Evolutionary conservation across 2,113 vertebrate species (phyloP).

Genomic region (Theristicus caerulescens): DNA sequence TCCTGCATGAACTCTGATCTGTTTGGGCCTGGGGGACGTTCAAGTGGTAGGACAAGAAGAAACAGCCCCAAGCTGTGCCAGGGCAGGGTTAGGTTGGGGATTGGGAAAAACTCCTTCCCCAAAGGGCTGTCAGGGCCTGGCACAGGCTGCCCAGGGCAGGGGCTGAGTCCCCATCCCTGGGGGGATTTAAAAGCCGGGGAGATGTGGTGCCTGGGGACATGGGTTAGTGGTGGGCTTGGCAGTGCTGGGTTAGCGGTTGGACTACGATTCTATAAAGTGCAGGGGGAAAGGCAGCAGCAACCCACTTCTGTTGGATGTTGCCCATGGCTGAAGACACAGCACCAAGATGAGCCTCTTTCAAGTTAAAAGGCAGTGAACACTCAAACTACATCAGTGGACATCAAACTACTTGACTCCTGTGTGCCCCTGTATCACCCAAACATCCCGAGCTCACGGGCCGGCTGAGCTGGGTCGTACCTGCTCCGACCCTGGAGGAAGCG

Average conservation of each 20-base stretch:
- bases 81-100: neutral
- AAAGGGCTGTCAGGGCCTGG: neutral
- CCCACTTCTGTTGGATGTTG: neutral
- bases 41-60: neutral
- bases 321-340: neutral
- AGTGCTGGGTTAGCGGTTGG: no score
- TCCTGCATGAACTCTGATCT: neutral
- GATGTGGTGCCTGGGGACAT: neutral
- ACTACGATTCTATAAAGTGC: no score
- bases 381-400: neutral
- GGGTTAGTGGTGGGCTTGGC: no score
- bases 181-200: accelerated
- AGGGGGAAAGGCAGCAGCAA: neutral
- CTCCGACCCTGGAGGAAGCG: conserved; percentile 50
- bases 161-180: neutral
- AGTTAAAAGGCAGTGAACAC: neutral
- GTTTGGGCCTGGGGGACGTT: neutral
- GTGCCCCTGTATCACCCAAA: neutral
- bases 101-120: accelerated
- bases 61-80: accelerated
- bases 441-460: accelerated
- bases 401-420: no score
- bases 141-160: neutral
- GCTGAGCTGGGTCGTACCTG: conserved; percentile 72
- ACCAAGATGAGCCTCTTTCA: neutral